Base-by-base conservation (phyloP, 1,140 invertebrate species). In the Drosophila rufa region DNA sequence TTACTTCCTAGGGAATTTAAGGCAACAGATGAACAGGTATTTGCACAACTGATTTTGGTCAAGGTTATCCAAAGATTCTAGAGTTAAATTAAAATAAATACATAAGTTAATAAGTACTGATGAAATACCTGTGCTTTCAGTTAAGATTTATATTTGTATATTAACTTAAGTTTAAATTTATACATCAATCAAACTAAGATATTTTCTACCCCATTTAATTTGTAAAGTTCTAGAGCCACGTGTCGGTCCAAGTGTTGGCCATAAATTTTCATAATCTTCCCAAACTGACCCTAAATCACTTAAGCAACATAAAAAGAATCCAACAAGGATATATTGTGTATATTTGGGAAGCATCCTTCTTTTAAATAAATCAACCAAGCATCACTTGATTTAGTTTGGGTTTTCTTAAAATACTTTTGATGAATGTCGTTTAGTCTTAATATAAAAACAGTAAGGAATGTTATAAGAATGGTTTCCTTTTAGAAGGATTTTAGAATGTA, bases 381-480 rank as follows among this genome's bases (percentile, higher is more conserved):
- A 53, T 45, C 19, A 51, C 47, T 48, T 19, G 15, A 33, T 69
- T 69, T 36, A 53, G n/a, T 33, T 66, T 36, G 60, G 60, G 66
- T 66, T 11, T 14, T n/a, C 15, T 19, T 25, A 9, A 15, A 22
- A 50, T 3, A 33, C 7, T 22, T 66, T 51, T 66, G 36, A 43
- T 17, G 8, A 42, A 65, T 42, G 27, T 15, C 0, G 33, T 8
- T 1, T 8, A 11, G 27, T 33, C 30, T 48, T 7, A 2, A 38
- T 27, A 27, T n/a, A 3, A 8, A 64, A 64, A 15, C 17, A 2
- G 12, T 25, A 38, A 15, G 1, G 17, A 3, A 5, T 19, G 3
- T 22, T 22, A 22, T 51, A n/a, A 33, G n/a, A 30, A 11, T 11
- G 8, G n/a, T 30, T 27, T 3, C 14, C 1, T 4, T 5, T 6